These are phyloP conservation scores for Chrysochloris asiatica DNA, from an alignment of 2,113 vertebrate genomes.

Conservation along the genomic window DNA sequence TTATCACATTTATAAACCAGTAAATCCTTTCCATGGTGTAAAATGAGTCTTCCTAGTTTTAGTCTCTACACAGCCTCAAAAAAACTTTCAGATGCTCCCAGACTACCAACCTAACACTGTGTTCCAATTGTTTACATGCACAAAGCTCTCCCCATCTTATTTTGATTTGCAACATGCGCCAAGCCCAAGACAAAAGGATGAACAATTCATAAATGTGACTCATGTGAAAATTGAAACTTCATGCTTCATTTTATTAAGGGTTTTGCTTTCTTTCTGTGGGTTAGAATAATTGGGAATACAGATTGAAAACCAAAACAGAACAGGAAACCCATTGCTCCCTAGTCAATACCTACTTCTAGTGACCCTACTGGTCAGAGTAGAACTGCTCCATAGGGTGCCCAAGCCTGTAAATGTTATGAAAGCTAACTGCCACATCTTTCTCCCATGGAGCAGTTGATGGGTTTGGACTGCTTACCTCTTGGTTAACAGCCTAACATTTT, in stretches of 20 bases:
- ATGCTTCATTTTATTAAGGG: conserved; percentile 67
- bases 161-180: conserved; percentile 43
- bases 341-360: too few species aligned
- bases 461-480: too few species aligned
- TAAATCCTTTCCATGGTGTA: conserved; percentile 67
- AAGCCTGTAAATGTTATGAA: too few species aligned
- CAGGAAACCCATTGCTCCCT: too few species aligned
- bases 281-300: conserved; percentile 66
- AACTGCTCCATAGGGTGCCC: too few species aligned
- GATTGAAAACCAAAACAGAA: neutral
- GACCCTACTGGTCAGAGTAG: too few species aligned
- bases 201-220: conserved; percentile 52
- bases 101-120: neutral
- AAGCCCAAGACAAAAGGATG: conserved; percentile 43
- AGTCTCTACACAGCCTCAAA: conserved; percentile 29
- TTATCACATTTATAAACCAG: conserved; percentile 73
- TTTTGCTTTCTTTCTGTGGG: conserved; percentile 64
- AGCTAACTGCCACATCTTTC: too few species aligned
- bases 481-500: too few species aligned
- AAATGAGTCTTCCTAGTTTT: conserved; percentile 65
- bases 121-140: conserved; percentile 15
- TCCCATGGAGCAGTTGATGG: too few species aligned
- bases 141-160: conserved; percentile 2
- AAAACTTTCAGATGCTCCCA: conserved; percentile 3
- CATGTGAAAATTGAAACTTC: conserved; percentile 68